These are phyloP conservation scores for Micropoecilia bifurca DNA, from an alignment of 2,797 vertebrate species.

Conservation along the genomic window DNA sequence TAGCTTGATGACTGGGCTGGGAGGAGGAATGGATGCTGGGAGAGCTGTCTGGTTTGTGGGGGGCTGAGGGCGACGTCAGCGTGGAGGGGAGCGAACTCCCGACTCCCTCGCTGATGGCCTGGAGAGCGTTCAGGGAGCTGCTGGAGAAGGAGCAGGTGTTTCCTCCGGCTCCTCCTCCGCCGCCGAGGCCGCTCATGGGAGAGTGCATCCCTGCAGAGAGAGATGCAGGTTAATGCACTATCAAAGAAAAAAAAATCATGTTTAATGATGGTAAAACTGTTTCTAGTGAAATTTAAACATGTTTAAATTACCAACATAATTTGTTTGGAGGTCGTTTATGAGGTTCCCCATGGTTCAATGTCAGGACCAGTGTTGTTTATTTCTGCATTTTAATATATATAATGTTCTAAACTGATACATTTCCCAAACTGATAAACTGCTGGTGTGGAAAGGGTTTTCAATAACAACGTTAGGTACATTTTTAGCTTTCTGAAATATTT, in stretches of 20 bases:
- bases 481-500: background rate
- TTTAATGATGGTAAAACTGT: background rate
- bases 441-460: background rate
- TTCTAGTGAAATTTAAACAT: background rate
- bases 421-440: too few species aligned
- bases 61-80: slow-evolving; percentile 89
- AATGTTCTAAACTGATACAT: background rate
- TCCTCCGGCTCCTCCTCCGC: slow-evolving; percentile 80
- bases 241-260: background rate
- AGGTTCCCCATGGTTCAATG: background rate
- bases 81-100: slow-evolving; percentile 93
- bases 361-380: background rate
- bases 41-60: slow-evolving; percentile 90
- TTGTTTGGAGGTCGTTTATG: background rate
- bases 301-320: background rate
- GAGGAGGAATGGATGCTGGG: slow-evolving; percentile 89
- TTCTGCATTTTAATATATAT: background rate
- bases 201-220: slow-evolving; percentile 88
- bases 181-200: slow-evolving; percentile 89
- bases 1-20: slow-evolving; percentile 77
- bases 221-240: background rate
- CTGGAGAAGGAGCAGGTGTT: slow-evolving; percentile 90
- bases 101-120: slow-evolving; percentile 97
- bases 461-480: background rate
- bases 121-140: slow-evolving; percentile 95